Base-by-base conservation (phyloP, 2,113 vertebrate genomes). In the Salvelinus fontinalis region DNA sequence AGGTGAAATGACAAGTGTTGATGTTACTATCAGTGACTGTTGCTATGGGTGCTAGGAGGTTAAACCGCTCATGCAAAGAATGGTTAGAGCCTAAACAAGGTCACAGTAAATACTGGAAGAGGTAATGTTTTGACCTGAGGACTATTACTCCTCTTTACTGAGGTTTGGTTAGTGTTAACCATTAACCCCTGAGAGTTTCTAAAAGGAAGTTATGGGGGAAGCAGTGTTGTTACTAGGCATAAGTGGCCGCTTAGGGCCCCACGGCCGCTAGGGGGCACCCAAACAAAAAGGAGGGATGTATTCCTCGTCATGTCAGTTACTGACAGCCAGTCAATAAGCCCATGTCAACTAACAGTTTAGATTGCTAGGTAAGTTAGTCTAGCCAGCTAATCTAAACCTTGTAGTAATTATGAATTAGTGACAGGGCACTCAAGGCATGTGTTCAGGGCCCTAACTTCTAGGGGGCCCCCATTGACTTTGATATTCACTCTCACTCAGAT, bases 41-140 rank as follows among this genome's bases (percentile, higher is more conserved):
- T 86, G 82, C 84, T 83, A 83, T 78, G 80, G 74, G 66, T 67
- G 75, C 59, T 79, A 79, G 39, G 77, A 67, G 77, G 84, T 89
- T 87, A 78, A 90, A 84, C 70, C 70, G 80, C 79, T 90, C 67
- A 71, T 68, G 75, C 75, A 85, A 39, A 84, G 78, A 89, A 83
- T 78, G 75, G 75, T 22, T 1, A 57, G 49, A 31, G 79, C 68
- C 82, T 79, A 88, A 89, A 84, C 84, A 85, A 87, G 89, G 85
- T 89, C 89, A 84, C 85, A 79, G 86, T 89, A 92, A 93, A 92
- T 88, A 92, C 81, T 86, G 86, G 72, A 79, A 81, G 71, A 84
- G 87, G 77, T 79, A 75, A 87, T 79, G 87, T 83, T 82, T 77
- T 84, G 80, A 88, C 85, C 87, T 68, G 67, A 71, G 75, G 68